Base-by-base conservation (phyloP, 2,888 invertebrate species). In the Anticlea derivata region DNA sequence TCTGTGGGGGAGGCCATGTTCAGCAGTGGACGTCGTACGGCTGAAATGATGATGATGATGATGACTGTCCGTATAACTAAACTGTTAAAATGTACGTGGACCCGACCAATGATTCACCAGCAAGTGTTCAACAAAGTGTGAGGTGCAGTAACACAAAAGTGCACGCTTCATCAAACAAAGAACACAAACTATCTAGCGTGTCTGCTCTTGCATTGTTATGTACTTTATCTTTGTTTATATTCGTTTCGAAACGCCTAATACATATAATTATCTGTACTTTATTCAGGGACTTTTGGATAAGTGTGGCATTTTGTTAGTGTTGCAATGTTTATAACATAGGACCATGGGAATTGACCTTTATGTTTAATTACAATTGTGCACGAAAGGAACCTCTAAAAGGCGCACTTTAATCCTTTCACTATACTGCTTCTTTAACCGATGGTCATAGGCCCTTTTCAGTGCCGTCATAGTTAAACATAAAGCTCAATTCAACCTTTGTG, bases 241-340 rank as follows among this genome's bases (percentile, higher is more conserved):
- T 37, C 38, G 43, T 51, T 55, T 50, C 41, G 38, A 55, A 50
- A 54, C 37, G 30, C 35, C 5, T 39, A 33, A 40, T 47, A 31
- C 8, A 35, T 48, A 24, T 49, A 44, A 48, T 48, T 48, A 53
- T 48, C 43, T 52, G 13, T 35, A 27, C 22, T 20, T 24, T 33
- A 44, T 44, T 48, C 48, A 49, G 53, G 48, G 53, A 43, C 52
- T 48, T 50, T 53, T 44, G 44, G 52, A 53, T 48, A 40, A 51
- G 24, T 31, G 30, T 41, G 30, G 30, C n/a, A n/a, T 27, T 34
- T 26, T 8, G 24, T 24, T 8, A 11, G 27, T 53, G 43, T 53
- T 48, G 48, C 39, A 49, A 48, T 39, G 10, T 35, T 30, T 39
- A 37, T 22, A 37, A 23, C 22, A 11, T 8, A 7, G 11, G 20